Conservation (phyloP, 53 echinoderm and acorn worm genomes). For the Stichopus horrens region DNA sequence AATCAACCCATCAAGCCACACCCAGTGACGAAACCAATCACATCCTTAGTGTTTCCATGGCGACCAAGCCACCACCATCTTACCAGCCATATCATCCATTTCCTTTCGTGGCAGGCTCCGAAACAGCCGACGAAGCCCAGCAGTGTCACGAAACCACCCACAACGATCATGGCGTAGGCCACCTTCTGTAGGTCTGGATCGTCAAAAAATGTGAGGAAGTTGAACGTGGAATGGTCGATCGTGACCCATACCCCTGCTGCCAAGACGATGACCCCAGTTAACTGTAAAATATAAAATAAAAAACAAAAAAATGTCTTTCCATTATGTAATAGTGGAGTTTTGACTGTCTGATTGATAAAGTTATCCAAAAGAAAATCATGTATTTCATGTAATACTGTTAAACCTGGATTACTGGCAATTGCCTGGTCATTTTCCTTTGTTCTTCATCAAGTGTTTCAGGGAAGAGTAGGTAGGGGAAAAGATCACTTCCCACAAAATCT, state of each 20-base stretch:
- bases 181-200: constrained; percentile 78
- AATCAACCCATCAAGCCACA: too few relatives aligned
- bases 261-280: constrained; percentile 87
- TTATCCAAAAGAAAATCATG: too few relatives aligned
- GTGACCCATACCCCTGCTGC: constrained; percentile 93
- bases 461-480: too few relatives aligned
- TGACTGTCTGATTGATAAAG: too few relatives aligned
- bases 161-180: constrained; percentile 87
- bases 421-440: too few relatives aligned
- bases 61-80: constrained; percentile 10
- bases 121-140: constrained; percentile 96
- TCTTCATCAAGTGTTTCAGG: too few relatives aligned
- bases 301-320: background rate
- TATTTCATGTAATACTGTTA: too few relatives aligned
- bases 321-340: too few relatives aligned
- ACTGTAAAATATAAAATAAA: constrained; percentile 42
- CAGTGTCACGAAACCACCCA: constrained; percentile 92
- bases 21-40: background rate
- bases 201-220: constrained; percentile 83
- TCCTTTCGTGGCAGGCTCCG: constrained; percentile 95
- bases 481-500: too few relatives aligned
- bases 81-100: constrained; percentile 95
- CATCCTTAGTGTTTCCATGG: background rate
- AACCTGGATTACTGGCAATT: too few relatives aligned
- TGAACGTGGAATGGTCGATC: constrained; percentile 79